Conservation (phyloP, 2,113 vertebrate species). For the Apistogramma diplotaenia region DNA sequence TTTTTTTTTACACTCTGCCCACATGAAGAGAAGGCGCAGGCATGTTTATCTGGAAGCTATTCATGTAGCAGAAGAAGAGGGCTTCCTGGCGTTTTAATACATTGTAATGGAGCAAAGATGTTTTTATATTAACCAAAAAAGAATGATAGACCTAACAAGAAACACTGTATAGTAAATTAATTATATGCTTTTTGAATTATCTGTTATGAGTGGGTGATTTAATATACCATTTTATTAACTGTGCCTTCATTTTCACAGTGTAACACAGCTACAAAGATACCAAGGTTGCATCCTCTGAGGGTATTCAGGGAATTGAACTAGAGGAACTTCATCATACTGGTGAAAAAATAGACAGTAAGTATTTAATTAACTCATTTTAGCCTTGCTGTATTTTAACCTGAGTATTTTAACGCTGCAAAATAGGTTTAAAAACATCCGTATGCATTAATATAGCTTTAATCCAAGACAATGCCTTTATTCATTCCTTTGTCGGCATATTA, state of each 20-base stretch:
- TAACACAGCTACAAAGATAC: no score
- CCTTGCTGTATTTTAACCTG: background rate
- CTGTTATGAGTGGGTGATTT: background rate
- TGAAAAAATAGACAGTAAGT: background rate
- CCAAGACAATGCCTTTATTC: background rate
- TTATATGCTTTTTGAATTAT: background rate
- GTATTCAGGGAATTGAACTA: background rate
- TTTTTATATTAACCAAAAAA: background rate
- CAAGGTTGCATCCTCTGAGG: background rate
- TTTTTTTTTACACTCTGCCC: background rate
- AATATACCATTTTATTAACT: background rate
- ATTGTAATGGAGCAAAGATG: background rate
- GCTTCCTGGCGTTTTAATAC: background rate
- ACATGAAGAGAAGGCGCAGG: background rate
- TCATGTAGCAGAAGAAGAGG: background rate
- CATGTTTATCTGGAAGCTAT: background rate
- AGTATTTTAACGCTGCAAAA: background rate
- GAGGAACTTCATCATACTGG: background rate
- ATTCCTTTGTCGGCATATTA: background rate
- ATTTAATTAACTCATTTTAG: background rate
- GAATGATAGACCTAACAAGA: background rate
- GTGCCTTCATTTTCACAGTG: background rate
- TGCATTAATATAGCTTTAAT: background rate
- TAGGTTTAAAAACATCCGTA: background rate
- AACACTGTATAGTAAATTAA: background rate